Base-by-base conservation (phyloP, 2,113 vertebrate species). In the Micronycteris hirsuta region DNA sequence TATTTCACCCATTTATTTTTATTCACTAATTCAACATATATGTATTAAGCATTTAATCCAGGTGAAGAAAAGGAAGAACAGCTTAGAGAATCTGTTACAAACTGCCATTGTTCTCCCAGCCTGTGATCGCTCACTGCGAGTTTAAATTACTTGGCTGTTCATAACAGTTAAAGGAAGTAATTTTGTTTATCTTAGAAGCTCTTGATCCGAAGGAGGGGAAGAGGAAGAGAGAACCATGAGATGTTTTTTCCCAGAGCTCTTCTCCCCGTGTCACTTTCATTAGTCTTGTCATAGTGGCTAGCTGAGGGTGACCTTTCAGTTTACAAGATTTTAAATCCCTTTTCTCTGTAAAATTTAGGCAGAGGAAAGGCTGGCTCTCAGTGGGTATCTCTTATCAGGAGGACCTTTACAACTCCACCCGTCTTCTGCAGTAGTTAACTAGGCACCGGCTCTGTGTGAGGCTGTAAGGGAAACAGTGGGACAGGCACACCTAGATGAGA, bases 171-270 rank as follows among this genome's bases (percentile, higher is more conserved):
- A 84, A 43, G 73, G 65, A 93, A 95, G 36, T 49, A 67, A 36
- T 74, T 63, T 81, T 89, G 73, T 67, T 92, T 70, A n/a, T 86
- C 54, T n/a, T 74, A 77, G 38, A 83, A 91, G 41, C 12, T 73
- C 41, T 83, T 93, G 45, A n/a, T 56, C 12, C 28, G 41, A 76
- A 77, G 52, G 8, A 54, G 49, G 65, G 7, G 26, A 38, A 76
- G 22, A 61, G 71, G 77, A 52, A 74, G 26, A 76, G 28, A 86
- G 24, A 73, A 2, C 8, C 16, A 28, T 2, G 11, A 87, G 24
- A n/a, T 28, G 2, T 45, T 94, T 84, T 74, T 65, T 45, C 43
- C 81, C 28, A 81, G 71, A 91, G 38, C 15, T 52, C 47, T 90
- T 91, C 49, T 86, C 41, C 54, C 49, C 68, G 6, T 68, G n/a